Conservation (phyloP, 1,140 invertebrate genomes). For the Macrostomum lignano region DNA sequence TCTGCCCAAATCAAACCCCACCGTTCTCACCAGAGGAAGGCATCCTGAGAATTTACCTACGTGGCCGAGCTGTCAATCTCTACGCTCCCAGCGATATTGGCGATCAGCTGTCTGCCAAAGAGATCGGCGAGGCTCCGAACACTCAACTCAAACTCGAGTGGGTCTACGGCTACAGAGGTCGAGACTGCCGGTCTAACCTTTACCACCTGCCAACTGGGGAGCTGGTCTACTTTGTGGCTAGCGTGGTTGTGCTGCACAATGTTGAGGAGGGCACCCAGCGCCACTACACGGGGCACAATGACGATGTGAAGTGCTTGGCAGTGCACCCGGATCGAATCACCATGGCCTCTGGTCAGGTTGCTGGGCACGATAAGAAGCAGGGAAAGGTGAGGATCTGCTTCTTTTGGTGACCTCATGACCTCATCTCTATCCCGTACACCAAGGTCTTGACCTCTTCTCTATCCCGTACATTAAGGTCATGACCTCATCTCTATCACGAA, state of each 20-base stretch:
- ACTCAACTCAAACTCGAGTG: conserved; percentile 58
- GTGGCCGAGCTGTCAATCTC: conserved; percentile 48
- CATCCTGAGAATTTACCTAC: conserved; percentile 45
- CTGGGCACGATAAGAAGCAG: conserved; percentile 46
- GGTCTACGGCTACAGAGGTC: conserved; percentile 74
- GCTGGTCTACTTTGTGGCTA: conserved; percentile 72
- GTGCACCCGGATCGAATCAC: conserved; percentile 68
- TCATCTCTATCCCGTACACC: too few species aligned
- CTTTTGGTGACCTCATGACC: too few species aligned
- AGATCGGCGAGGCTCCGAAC: conserved; percentile 32
- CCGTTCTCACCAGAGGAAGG: too few species aligned
- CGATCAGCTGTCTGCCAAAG: conserved; percentile 11
- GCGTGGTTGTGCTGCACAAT: conserved; percentile 66
- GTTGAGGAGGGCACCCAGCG: conserved; percentile 61
- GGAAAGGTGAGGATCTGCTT: conserved; percentile 31
- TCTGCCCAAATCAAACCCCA: too few species aligned
- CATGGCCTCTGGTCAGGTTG: conserved; percentile 59
- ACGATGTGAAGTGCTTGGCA: conserved; percentile 70
- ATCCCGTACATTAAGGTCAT: too few species aligned
- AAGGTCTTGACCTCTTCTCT: too few species aligned
- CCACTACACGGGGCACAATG: conserved; percentile 67
- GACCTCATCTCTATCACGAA: too few species aligned
- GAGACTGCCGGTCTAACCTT: conserved; percentile 62
- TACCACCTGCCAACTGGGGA: conserved; percentile 67
- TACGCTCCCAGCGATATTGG: conserved; percentile 39